These are phyloP conservation scores for Lophius piscatorius DNA, from an alignment of 2,113 vertebrate genomes.

Conservation along the genomic window DNA sequence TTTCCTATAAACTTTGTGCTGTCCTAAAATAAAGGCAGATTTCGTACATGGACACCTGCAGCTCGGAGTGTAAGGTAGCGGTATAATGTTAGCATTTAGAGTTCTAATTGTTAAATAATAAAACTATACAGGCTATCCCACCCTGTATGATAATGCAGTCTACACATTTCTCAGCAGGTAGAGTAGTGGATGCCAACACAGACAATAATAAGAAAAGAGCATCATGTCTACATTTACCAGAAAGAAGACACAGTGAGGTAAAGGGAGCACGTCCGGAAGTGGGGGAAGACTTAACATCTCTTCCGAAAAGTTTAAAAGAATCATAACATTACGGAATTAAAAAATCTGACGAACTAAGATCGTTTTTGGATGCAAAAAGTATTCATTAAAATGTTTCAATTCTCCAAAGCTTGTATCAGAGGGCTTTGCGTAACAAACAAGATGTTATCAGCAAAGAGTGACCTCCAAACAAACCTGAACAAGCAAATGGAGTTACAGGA, in stretches of 20 bases:
- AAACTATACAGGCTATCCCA: neutral
- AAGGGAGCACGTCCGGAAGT: too few relatives aligned
- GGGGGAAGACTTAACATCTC: too few relatives aligned
- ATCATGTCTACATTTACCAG: too few relatives aligned
- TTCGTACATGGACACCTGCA: slow-evolving; percentile 9
- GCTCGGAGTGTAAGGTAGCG: neutral
- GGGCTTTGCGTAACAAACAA: slow-evolving; percentile 21
- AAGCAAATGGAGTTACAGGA: slow-evolving; percentile 54
- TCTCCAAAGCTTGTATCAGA: slow-evolving; percentile 10
- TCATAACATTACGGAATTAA: neutral
- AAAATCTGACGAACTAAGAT: too few relatives aligned
- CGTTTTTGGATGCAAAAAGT: neutral
- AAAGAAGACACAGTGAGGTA: too few relatives aligned
- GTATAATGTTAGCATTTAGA: neutral
- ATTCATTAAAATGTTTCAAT: slow-evolving; percentile 12
- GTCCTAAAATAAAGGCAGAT: too few relatives aligned
- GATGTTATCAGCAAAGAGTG: slow-evolving; percentile 53
- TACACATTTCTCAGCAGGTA: neutral
- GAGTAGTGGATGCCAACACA: too few relatives aligned
- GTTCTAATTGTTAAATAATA: neutral
- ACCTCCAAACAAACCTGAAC: slow-evolving; percentile 56
- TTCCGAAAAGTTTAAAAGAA: slow-evolving; percentile 8
- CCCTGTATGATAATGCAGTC: neutral
- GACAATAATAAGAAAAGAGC: too few relatives aligned
- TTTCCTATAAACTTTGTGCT: slow-evolving; percentile 34